Conservation (phyloP, 2,797 vertebrate species). For the Avahi laniger region DNA sequence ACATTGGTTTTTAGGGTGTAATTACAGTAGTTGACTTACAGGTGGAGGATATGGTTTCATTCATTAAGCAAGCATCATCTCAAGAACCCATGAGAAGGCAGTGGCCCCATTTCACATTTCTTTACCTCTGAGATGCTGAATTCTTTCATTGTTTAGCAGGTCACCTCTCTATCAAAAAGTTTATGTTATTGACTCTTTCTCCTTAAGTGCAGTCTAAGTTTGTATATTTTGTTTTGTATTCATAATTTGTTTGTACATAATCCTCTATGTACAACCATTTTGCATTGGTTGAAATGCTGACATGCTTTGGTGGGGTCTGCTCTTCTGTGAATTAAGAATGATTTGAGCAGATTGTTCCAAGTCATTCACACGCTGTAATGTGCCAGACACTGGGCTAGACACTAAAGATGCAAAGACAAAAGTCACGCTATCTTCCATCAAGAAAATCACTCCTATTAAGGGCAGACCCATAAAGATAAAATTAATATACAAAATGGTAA, state of each 20-base stretch:
- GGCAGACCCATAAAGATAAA: not conserved
- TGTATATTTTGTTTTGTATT: slow-evolving; percentile 69
- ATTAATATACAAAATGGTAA: not conserved
- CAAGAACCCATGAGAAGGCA: not conserved
- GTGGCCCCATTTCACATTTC: not conserved
- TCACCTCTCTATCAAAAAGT: slow-evolving; percentile 26
- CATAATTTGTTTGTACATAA: not conserved
- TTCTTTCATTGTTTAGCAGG: slow-evolving; percentile 24
- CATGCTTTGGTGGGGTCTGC: not conserved
- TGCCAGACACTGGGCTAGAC: not conserved
- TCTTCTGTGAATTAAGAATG: not conserved
- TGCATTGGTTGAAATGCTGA: slow-evolving; percentile 1
- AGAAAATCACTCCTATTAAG: not conserved
- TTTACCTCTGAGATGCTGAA: slow-evolving; percentile 65
- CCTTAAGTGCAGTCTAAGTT: slow-evolving; percentile 57
- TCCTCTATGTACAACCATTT: slow-evolving; percentile 45
- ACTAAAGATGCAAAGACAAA: not conserved
- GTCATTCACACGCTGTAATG: not conserved
- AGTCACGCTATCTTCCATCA: not conserved
- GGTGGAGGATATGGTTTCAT: not conserved
- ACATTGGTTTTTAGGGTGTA: not conserved
- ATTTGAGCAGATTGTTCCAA: not conserved
- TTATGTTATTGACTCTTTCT: slow-evolving; percentile 68
- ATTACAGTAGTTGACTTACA: not conserved
- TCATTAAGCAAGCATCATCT: slow-evolving; percentile 4